phyloP scores from a whole-genome alignment of 2,797 vertebrate species.

The Melanogrammus aeglefinus region DNA sequence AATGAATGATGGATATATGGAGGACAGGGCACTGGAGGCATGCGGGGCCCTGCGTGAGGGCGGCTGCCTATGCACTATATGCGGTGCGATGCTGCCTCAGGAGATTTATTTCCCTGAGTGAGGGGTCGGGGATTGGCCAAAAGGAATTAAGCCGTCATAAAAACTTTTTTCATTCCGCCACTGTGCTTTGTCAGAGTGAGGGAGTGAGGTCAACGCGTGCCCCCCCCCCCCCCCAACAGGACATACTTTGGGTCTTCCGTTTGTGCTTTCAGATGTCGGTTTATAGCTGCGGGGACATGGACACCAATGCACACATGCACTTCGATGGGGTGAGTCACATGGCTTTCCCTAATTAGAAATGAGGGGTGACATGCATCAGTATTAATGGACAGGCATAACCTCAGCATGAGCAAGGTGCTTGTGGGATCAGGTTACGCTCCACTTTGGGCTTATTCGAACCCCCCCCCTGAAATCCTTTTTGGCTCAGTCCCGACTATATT shows the following conservation, averaged over 20 bases:
- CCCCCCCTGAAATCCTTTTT: background rate
- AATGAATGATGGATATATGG: conserved; percentile 75
- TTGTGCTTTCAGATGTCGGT: background rate
- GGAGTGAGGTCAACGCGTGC: background rate
- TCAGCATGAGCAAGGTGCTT: background rate
- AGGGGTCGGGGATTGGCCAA: conserved; percentile 37
- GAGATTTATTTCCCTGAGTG: conserved; percentile 39
- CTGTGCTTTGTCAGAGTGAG: background rate
- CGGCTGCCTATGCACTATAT: conserved; percentile 40
- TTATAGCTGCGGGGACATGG: too few relatives aligned
- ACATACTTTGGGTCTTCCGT: background rate
- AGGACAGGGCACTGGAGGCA: conserved; percentile 28
- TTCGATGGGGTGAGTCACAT: background rate
- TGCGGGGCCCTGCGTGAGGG: background rate
- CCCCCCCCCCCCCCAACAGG: background rate
- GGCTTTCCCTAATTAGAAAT: background rate
- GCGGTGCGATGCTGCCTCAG: conserved; percentile 25
- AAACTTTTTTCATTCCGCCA: conserved; percentile 10
- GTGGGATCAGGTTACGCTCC: background rate
- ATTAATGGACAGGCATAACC: background rate
- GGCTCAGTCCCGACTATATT: conserved; percentile 40
- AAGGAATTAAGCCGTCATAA: conserved; percentile 37
- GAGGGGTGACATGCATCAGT: background rate
- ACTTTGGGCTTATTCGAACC: background rate
- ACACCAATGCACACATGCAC: background rate